Conservation (phyloP, 1,140 invertebrate genomes). For the Hycleus phaleratus region DNA sequence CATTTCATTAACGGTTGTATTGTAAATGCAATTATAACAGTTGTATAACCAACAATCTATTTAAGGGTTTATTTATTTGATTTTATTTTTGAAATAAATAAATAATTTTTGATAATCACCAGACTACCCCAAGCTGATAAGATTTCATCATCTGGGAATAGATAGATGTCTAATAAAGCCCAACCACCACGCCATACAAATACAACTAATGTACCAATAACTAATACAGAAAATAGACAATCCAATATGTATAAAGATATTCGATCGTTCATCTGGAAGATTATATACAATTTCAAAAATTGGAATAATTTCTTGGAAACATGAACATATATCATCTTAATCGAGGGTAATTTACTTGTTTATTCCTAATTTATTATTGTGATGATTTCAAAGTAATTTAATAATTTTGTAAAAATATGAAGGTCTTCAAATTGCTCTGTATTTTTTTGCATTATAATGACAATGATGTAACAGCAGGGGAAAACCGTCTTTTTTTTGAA, state of each 20-base stretch:
- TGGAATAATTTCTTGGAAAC: no score
- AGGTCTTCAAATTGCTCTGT: no score
- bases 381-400: no score
- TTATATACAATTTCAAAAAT: no score
- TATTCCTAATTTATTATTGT: no score
- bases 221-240: conserved; percentile 74
- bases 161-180: conserved; percentile 67
- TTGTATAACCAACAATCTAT: conserved; percentile 66
- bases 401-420: no score
- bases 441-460: not conserved
- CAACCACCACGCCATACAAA: conserved; percentile 82
- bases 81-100: not conserved
- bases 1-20: conserved; percentile 64
- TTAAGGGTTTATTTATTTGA: not conserved
- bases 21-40: conserved; percentile 62
- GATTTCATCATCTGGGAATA: conserved; percentile 58
- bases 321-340: no score
- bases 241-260: conserved; percentile 69
- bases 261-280: conserved; percentile 58
- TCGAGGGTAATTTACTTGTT: conserved; percentile 13
- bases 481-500: not conserved
- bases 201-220: conserved; percentile 76
- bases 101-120: conserved; percentile 45
- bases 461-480: no score
- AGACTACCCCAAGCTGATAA: conserved; percentile 65